Evolutionary conservation across 2,888 invertebrate genomes (phyloP).

Genomic region (Aphidius colemani): DNA sequence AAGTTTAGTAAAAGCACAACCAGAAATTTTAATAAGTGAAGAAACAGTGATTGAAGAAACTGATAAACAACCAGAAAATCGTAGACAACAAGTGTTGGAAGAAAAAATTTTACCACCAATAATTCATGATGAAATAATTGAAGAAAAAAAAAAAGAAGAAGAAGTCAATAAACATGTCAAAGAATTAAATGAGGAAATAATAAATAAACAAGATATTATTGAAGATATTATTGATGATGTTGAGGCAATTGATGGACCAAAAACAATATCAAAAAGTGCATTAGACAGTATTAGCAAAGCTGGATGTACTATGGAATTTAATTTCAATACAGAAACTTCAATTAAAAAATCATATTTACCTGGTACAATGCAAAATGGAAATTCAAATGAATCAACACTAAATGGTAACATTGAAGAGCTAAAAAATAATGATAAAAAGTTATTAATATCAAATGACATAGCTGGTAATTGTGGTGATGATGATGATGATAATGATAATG

Average conservation of each 20-base stretch:
- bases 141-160: not conserved
- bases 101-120: not conserved
- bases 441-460: too few species aligned
- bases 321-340: conserved; percentile 61
- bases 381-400: not conserved
- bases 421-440: too few species aligned
- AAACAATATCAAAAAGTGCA: conserved; percentile 65
- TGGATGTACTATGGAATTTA: conserved; percentile 70
- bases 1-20: conserved; percentile 26
- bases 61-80: not conserved
- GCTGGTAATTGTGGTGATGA: too few species aligned
- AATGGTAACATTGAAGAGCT: too few species aligned
- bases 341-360: conserved; percentile 54
- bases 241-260: conserved; percentile 52
- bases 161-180: conserved; percentile 20
- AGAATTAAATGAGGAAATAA: conserved; percentile 19
- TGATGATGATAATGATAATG: too few species aligned
- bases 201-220: too few species aligned
- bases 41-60: conserved; percentile 23
- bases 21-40: conserved; percentile 34
- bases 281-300: conserved; percentile 72
- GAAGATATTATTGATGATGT: conserved; percentile 12
- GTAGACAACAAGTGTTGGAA: not conserved
- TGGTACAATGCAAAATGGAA: conserved; percentile 41
- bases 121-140: not conserved